Percentiles rank a stretch among this genome's conserved stretches.
phyloP scores from a whole-genome alignment of 2,888 invertebrate genomes.

The Leptothorax acervorum region DNA sequence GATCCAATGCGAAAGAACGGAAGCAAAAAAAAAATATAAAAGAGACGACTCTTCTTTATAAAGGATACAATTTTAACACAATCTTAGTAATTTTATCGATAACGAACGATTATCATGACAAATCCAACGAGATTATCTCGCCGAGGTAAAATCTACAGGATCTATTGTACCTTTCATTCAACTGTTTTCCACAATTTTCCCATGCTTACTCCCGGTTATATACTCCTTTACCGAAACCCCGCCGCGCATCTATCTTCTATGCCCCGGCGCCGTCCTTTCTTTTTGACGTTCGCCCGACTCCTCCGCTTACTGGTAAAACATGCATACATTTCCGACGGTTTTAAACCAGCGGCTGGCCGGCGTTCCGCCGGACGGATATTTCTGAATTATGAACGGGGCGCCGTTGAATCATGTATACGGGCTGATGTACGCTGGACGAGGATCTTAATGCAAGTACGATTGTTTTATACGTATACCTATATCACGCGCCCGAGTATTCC shows the following conservation, averaged over 20 bases:
- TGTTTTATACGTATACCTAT: slow-evolving; percentile 50
- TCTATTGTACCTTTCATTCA: slow-evolving; percentile 16
- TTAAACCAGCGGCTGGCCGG: slow-evolving; percentile 51
- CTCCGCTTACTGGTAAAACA: slow-evolving; percentile 62
- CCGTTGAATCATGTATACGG: slow-evolving; percentile 51
- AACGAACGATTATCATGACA: background rate
- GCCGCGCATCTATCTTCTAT: slow-evolving; percentile 43
- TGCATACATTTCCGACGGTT: slow-evolving; percentile 63
- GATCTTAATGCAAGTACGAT: slow-evolving; percentile 59
- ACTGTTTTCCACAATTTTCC: slow-evolving; percentile 43
- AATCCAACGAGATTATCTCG: background rate
- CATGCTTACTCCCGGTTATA: slow-evolving; percentile 15
- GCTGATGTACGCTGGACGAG: slow-evolving; percentile 4
- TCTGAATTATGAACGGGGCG: slow-evolving; percentile 67
- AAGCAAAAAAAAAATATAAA: background rate
- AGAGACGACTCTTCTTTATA: too few species aligned
- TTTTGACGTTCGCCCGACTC: slow-evolving; percentile 50
- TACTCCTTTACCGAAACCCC: slow-evolving; percentile 11
- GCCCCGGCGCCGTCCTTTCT: slow-evolving; percentile 43
- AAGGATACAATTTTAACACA: background rate
- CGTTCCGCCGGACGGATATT: slow-evolving; percentile 63
- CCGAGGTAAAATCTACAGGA: background rate
- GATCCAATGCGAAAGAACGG: background rate
- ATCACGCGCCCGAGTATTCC: background rate
- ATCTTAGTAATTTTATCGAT: background rate